These are phyloP conservation scores for Megalops atlanticus DNA, from an alignment of 2,113 vertebrate genomes.

Conservation along the genomic window DNA sequence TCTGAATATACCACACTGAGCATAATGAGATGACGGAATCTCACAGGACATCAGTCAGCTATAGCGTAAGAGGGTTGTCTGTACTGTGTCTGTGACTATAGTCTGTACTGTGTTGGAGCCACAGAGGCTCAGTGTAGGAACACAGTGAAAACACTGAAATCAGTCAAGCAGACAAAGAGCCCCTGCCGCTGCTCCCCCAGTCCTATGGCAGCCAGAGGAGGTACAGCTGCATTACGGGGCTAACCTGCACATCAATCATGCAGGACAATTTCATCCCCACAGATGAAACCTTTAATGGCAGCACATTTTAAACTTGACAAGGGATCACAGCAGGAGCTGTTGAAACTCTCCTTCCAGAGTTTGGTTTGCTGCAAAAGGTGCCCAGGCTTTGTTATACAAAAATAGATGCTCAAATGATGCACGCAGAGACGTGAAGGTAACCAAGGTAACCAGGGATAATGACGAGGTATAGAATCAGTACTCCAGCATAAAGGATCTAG, in stretches of 20 bases:
- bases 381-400: not conserved
- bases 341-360: no score
- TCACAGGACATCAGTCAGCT: no score
- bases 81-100: no score
- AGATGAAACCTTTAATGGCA: not conserved
- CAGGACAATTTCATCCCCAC: not conserved
- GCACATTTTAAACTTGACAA: not conserved
- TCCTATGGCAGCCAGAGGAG: not conserved
- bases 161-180: not conserved
- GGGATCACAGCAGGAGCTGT: no score
- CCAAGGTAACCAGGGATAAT: conserved; percentile 13
- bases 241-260: conserved; percentile 5
- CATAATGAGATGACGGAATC: no score
- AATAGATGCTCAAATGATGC: not conserved
- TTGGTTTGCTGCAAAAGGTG: not conserved
- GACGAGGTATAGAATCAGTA: conserved; percentile 4
- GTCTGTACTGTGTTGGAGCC: not conserved
- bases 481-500: not conserved
- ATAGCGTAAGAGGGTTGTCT: no score
- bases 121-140: not conserved
- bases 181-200: not conserved
- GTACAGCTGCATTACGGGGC: not conserved
- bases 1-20: no score
- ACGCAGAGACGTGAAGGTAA: not conserved
- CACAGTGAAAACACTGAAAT: not conserved